These are phyloP conservation scores for Leptinotarsa rubiginosa DNA, from an alignment of 2,888 invertebrate genomes.

Conservation along the genomic window DNA sequence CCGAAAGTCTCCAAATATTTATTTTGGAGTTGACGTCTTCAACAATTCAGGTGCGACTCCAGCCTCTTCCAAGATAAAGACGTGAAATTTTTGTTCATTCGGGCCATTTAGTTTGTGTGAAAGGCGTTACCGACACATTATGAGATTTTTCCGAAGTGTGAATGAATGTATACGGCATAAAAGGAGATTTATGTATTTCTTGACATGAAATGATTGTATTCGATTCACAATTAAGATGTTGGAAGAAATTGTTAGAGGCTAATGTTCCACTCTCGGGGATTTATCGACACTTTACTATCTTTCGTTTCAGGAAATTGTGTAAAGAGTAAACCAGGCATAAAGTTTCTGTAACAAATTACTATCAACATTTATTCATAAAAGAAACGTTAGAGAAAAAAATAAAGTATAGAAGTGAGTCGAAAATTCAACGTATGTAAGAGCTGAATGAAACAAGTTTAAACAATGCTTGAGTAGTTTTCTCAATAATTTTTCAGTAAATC, in stretches of 20 bases:
- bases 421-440: no score
- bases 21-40: conserved; percentile 55
- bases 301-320: background rate
- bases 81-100: conserved; percentile 52
- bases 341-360: no score
- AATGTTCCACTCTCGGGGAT: background rate
- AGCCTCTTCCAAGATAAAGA: conserved; percentile 51
- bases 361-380: no score
- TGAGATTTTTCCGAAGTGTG: conserved; percentile 43
- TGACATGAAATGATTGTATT: conserved; percentile 24
- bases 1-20: conserved; percentile 59
- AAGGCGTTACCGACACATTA: conserved; percentile 51
- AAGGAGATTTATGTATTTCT: conserved; percentile 40
- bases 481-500: no score
- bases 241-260: conserved; percentile 20
- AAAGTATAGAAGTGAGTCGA: no score
- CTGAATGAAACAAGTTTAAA: no score
- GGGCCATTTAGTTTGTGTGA: conserved; percentile 42
- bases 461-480: no score
- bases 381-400: no score
- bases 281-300: background rate
- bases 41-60: conserved; percentile 54
- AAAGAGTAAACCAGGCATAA: no score
- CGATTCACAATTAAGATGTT: conserved; percentile 30
- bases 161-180: conserved; percentile 42